Percentiles rank a stretch among this genome's conserved stretches.
phyloP scores from a whole-genome alignment of 2,888 invertebrate species.

The Caenorhabditis sp. region DNA sequence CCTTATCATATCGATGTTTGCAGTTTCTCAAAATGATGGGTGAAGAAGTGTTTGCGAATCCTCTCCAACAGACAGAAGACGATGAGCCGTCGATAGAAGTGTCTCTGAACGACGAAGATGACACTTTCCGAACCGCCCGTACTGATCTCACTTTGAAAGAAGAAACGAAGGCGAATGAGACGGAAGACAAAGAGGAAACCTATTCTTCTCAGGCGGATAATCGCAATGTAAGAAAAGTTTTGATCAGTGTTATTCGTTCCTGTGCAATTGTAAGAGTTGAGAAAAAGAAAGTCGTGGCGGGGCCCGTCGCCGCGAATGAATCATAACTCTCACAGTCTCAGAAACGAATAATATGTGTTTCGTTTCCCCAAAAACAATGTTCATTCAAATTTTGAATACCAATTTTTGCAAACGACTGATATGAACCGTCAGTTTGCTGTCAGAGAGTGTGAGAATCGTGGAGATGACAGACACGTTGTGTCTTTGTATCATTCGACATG shows the following conservation, averaged over 20 bases:
- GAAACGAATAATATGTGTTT: background rate
- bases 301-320: too few species aligned
- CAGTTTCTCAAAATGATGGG: slow-evolving; percentile 40
- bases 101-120: slow-evolving; percentile 48
- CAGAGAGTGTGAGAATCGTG: background rate
- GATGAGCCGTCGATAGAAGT: slow-evolving; percentile 24
- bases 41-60: slow-evolving; percentile 64
- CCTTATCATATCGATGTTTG: background rate
- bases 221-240: slow-evolving; percentile 44
- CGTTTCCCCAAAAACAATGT: background rate
- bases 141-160: slow-evolving; percentile 25
- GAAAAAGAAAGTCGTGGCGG: too few species aligned
- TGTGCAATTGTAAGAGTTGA: too few species aligned
- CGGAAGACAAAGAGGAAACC: slow-evolving; percentile 41
- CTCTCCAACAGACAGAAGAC: slow-evolving; percentile 41
- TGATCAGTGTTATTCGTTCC: too few species aligned
- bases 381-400: background rate
- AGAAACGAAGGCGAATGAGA: slow-evolving; percentile 7
- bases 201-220: slow-evolving; percentile 55
- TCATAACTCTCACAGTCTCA: too few species aligned
- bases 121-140: slow-evolving; percentile 46
- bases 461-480: background rate
- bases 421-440: background rate
- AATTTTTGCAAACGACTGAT: slow-evolving; percentile 4
- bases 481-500: background rate